These are phyloP conservation scores for Drosophila kanekoi DNA, from an alignment of 2,888 invertebrate species.

Conservation along the genomic window DNA sequence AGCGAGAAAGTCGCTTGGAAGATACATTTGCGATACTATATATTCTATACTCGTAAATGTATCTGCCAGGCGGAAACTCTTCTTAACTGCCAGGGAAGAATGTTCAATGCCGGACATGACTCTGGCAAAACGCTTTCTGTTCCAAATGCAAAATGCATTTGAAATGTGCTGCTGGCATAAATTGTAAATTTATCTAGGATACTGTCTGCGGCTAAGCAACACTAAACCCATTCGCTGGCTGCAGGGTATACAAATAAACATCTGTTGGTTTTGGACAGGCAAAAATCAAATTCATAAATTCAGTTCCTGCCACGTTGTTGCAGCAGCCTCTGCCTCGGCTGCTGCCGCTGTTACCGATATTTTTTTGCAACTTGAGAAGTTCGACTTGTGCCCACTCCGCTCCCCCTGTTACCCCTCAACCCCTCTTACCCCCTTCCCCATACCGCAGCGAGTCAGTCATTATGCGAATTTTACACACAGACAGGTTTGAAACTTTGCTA, in stretches of 20 bases:
- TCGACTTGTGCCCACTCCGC: conserved; percentile 42
- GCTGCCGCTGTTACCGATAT: conserved; percentile 28
- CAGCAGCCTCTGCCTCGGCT: conserved; percentile 1
- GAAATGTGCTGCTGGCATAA: too few relatives aligned
- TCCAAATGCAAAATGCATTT: too few relatives aligned
- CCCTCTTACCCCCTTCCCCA: background rate
- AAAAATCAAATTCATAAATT: conserved; percentile 31
- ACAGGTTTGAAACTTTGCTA: conserved; percentile 67
- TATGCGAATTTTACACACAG: conserved; percentile 45
- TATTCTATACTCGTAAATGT: too few relatives aligned
- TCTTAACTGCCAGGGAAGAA: too few relatives aligned
- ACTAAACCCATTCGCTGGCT: background rate
- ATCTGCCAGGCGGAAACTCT: too few relatives aligned
- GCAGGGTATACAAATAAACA: conserved; percentile 6
- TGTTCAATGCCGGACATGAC: too few relatives aligned
- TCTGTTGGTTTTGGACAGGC: background rate
- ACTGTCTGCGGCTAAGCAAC: too few relatives aligned
- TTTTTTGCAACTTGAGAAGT: conserved; percentile 61
- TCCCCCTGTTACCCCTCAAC: background rate
- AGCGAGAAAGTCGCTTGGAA: too few relatives aligned
- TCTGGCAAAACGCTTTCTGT: too few relatives aligned
- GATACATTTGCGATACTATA: too few relatives aligned
- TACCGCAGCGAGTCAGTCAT: conserved; percentile 42
- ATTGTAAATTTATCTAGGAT: too few relatives aligned
- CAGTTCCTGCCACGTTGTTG: background rate